These are phyloP conservation scores for Arctocebus calabarensis DNA, from an alignment of 2,797 vertebrate genomes.

Conservation along the genomic window DNA sequence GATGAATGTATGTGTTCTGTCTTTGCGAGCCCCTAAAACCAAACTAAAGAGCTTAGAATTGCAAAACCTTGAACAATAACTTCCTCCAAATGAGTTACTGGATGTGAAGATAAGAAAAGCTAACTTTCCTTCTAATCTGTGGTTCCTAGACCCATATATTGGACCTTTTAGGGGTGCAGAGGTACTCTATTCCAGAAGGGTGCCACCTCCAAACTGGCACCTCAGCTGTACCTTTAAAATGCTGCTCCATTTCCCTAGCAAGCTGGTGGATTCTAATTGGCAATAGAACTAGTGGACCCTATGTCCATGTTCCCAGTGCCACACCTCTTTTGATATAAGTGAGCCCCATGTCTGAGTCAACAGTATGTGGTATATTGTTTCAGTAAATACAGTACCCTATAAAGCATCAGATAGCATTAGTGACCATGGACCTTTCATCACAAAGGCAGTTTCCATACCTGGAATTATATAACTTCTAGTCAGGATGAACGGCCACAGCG, in stretches of 20 bases:
- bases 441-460: neutral
- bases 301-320: neutral
- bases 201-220: neutral
- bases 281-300: neutral
- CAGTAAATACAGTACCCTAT: neutral
- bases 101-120: neutral
- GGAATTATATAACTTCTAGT: neutral
- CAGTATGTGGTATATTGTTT: neutral
- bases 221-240: neutral
- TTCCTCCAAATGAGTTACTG: neutral
- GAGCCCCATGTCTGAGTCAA: neutral
- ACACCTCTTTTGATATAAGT: neutral
- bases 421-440: neutral
- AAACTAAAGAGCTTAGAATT: constrained; percentile 9
- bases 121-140: neutral
- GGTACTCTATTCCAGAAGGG: neutral
- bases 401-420: neutral
- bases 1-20: neutral
- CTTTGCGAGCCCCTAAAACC: neutral
- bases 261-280: neutral
- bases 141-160: neutral
- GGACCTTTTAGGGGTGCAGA: neutral
- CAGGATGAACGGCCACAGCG: neutral
- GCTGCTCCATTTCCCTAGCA: neutral
- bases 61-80: constrained; percentile 22